Percentiles rank a stretch among this genome's conserved stretches.
Conservation (phyloP, 2,113 vertebrate species). For the Manacus vitellinus region DNA sequence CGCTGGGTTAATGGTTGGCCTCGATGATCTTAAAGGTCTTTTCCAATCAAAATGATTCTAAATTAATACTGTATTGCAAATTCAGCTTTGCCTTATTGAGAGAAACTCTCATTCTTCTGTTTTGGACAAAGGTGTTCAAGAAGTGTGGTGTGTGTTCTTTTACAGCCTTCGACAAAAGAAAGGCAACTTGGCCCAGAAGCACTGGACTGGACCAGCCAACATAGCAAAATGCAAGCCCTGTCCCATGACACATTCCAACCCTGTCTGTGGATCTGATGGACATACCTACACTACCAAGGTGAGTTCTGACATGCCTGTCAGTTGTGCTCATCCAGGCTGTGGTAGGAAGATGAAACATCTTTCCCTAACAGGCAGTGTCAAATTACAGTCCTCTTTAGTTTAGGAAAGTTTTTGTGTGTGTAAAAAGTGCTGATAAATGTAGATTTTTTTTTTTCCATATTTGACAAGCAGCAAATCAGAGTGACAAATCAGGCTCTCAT, state of each 20-base stretch:
- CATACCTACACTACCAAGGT: constrained; percentile 88
- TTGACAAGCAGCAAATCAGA: not conserved
- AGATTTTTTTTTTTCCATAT: not conserved
- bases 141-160: not conserved
- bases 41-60: not conserved
- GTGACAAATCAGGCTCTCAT: not conserved
- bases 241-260: constrained; percentile 45
- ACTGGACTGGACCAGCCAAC: constrained; percentile 76
- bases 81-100: not conserved
- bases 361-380: fast-evolving
- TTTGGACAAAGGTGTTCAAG: not conserved
- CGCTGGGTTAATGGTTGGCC: not conserved
- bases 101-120: not conserved
- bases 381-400: not conserved
- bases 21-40: not conserved
- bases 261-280: constrained; percentile 86
- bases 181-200: constrained; percentile 78
- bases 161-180: constrained; percentile 78
- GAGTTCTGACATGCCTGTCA: not conserved
- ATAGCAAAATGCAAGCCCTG: constrained; percentile 87
- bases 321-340: fast-evolving
- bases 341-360: fast-evolving
- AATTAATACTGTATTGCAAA: not conserved
- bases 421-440: not conserved
- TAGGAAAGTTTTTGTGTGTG: not conserved